Percentiles rank a stretch among this genome's conserved stretches.
Evolutionary conservation across 53 echinoderm and acorn worm species (phyloP).

Genomic region (Holothuria leucospilota): DNA sequence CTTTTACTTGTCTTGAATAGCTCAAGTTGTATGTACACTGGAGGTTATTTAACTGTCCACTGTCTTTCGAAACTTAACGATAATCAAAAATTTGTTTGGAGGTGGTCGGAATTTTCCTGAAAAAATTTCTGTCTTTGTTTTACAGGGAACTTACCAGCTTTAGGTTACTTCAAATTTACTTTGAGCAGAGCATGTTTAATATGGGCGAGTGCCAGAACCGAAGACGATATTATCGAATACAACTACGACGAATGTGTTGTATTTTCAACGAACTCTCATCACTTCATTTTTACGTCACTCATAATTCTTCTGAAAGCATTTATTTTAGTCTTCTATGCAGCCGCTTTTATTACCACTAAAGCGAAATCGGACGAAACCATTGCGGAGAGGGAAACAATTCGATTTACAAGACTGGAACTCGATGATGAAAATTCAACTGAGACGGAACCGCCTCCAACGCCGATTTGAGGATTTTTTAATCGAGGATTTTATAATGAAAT

Average conservation of each 20-base stretch:
- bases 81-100: too few relatives aligned
- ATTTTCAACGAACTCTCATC: conserved; percentile 70
- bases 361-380: neutral
- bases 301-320: conserved; percentile 72
- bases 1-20: too few relatives aligned
- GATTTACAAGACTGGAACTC: conserved; percentile 10
- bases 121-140: neutral
- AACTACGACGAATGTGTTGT: conserved; percentile 82
- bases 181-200: conserved; percentile 71
- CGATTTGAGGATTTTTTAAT: neutral
- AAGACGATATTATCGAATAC: conserved; percentile 48
- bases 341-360: conserved; percentile 47
- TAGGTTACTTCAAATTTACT: conserved; percentile 73
- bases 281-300: conserved; percentile 65
- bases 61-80: too few relatives aligned
- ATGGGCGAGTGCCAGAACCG: conserved; percentile 54
- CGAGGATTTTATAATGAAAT: too few relatives aligned
- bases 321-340: conserved; percentile 51
- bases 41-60: too few relatives aligned
- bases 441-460: conserved; percentile 39
- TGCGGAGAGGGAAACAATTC: conserved; percentile 54
- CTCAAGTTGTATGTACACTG: too few relatives aligned
- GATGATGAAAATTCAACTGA: conserved; percentile 63
- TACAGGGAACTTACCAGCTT: conserved; percentile 76
- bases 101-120: too few relatives aligned